Evolutionary conservation across 1,140 invertebrate species (phyloP).

Genomic region (Hyles vespertilio): DNA sequence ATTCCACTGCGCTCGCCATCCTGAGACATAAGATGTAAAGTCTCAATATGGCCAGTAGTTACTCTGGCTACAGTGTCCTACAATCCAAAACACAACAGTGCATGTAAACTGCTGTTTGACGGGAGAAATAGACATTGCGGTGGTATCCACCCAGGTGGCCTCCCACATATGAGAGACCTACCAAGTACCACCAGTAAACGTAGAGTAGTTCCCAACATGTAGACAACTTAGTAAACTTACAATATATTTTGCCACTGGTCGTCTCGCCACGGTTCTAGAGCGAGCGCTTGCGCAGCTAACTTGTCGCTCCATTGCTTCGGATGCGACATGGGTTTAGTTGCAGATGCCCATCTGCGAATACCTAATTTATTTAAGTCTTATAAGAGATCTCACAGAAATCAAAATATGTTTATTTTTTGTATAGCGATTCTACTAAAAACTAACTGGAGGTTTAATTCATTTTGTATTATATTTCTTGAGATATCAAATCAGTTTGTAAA

Average conservation of each 20-base stretch:
- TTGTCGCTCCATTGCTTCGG: conserved; percentile 70
- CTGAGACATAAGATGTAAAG: no score
- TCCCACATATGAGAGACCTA: no score
- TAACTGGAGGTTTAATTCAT: not conserved
- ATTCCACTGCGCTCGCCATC: no score
- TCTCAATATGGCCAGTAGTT: no score
- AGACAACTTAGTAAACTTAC: conserved; percentile 29
- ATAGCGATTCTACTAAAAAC: no score
- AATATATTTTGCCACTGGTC: conserved; percentile 52
- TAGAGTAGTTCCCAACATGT: no score
- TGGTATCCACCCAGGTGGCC: no score
- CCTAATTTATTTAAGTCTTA: not conserved
- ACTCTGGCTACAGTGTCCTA: no score
- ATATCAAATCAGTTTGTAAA: not conserved
- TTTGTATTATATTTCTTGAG: not conserved
- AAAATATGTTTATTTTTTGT: not conserved
- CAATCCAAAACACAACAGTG: no score
- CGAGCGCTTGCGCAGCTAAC: conserved; percentile 74
- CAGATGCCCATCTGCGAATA: conserved; percentile 77
- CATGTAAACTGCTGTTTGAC: no score
- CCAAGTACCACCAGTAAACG: no score
- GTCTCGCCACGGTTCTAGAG: conserved; percentile 74
- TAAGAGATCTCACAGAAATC: not conserved
- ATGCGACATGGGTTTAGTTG: conserved; percentile 65
- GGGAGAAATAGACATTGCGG: no score